These are phyloP conservation scores for Egretta garzetta DNA, from an alignment of 2,113 vertebrate genomes.

Conservation along the genomic window DNA sequence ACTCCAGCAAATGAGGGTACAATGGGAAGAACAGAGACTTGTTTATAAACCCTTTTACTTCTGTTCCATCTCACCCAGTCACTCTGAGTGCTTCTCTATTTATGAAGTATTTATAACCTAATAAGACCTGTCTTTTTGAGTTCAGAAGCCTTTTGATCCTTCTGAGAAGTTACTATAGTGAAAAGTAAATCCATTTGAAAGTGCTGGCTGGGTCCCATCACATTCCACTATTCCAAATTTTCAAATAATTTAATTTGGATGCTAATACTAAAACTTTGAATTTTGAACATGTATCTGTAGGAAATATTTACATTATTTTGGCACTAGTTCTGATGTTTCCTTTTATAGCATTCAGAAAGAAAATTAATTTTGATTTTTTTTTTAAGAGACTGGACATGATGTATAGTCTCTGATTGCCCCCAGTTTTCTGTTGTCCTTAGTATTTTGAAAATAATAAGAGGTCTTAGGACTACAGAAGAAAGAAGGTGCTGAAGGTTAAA, in stretches of 20 bases:
- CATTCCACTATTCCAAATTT: background rate
- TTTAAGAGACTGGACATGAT: background rate
- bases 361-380: background rate
- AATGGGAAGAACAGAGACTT: background rate
- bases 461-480: background rate
- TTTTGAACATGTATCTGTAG: background rate
- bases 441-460: background rate
- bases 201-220: background rate
- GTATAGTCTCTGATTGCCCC: background rate
- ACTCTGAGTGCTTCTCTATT: background rate
- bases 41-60: slow-evolving; percentile 15
- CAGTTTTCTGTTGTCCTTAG: background rate
- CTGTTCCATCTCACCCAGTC: background rate
- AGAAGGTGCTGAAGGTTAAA: background rate
- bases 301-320: background rate
- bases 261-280: background rate
- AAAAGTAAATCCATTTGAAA: slow-evolving; percentile 21
- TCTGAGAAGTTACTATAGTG: background rate
- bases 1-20: background rate
- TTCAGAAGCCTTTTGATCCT: background rate
- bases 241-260: background rate
- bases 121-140: background rate
- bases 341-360: background rate
- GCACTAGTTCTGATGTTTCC: background rate
- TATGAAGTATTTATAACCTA: background rate